phyloP scores from a whole-genome alignment of 1,140 invertebrate species.

The Ceratosolen solmsi region DNA sequence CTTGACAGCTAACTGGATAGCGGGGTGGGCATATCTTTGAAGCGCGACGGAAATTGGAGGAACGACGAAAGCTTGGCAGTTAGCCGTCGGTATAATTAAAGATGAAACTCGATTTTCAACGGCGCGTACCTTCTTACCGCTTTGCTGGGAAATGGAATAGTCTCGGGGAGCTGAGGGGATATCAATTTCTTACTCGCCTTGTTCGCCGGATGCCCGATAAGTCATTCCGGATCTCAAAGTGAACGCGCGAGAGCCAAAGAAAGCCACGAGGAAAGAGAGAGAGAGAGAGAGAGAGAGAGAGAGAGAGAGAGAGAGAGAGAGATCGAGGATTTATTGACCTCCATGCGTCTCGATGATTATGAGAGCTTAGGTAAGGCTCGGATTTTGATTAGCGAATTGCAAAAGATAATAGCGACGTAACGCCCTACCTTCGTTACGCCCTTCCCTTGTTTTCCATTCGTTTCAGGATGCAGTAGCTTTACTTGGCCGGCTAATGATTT shows the following conservation, averaged over 20 bases:
- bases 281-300: no score
- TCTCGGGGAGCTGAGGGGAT: background rate
- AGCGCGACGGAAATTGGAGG: constrained; percentile 41
- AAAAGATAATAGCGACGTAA: no score
- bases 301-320: no score
- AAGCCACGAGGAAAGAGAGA: background rate
- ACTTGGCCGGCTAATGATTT: background rate
- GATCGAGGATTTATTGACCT: background rate
- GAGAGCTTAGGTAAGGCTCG: no score
- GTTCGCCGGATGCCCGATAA: background rate
- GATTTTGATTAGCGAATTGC: no score
- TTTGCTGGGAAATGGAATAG: background rate
- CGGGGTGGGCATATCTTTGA: constrained; percentile 14
- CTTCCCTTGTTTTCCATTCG: no score
- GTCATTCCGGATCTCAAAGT: background rate
- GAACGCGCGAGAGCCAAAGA: background rate
- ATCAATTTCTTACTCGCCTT: background rate
- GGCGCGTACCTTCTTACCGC: background rate
- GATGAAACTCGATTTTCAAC: constrained; percentile 22
- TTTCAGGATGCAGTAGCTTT: background rate
- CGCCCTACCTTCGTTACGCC: no score
- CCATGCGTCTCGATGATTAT: no score
- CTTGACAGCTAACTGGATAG: background rate
- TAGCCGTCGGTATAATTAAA: constrained; percentile 53
- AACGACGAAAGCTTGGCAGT: constrained; percentile 27